Evolutionary conservation across 2,797 vertebrate genomes (phyloP), one percentile per base, ranked within the genome.

Genomic region (Clarias platycephalus): DNA sequence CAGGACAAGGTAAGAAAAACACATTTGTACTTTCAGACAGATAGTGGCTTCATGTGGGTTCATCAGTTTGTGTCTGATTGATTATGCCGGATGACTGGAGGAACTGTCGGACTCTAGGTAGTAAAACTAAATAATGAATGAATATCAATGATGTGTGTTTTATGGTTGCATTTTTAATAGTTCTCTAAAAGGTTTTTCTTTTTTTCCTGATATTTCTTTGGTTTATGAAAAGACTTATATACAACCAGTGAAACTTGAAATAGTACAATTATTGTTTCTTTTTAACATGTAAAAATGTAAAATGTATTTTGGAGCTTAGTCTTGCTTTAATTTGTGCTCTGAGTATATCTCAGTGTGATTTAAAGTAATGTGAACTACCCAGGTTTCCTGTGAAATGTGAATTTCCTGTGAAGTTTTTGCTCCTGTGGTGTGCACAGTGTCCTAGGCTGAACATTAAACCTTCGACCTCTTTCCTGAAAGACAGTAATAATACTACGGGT

Each of bases 1-100:
- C 98, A 99, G 94, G 98, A 99, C 95, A 99, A 99, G 96, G 98
- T 99, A 94, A 93, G 92, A 44, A 55, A 89, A 49, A 53, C 53
- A 68, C 28, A 12, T 18, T 5, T 22, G 44, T 53, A n/a, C 34
- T 53, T 60, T 49, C 12, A 62, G 40, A 70, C 53, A 26, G 81
- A 82, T 55, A 28, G 34, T 40, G 40, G 15, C 82, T 58, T 57
- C n/a, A 4, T 57, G 71, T 60, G 10, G 22, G 62, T 82, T 81
- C 66, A 64, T 74, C 22, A 10, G 26, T 10, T 26, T 5, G 15
- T 7, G 7, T 55, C 3, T 57, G 44, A 18, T 63, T 66, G 68
- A 28, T 31, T 24, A 34, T 74, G 53, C 40, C 24, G 4, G 31
- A 26, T 22, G 53, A 24, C 28, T 37, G 74, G 71, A 49, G 44